Evolutionary conservation across 2,888 invertebrate species (phyloP).

Genomic region (Mechanitis messenoides): DNA sequence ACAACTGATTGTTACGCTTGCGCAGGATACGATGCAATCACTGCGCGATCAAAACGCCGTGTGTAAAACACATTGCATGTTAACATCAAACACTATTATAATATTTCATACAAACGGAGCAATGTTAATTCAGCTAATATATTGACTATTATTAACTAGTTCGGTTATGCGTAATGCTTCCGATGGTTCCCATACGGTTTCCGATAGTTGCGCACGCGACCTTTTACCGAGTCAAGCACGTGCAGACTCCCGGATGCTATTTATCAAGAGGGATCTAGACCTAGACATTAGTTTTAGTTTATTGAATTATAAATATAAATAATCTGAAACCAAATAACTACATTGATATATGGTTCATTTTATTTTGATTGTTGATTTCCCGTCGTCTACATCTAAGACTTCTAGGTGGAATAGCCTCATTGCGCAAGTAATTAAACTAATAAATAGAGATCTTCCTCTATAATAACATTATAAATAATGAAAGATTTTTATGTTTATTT

Average conservation of each 20-base stretch:
- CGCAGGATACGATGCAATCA: constrained; percentile 36
- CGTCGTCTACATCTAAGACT: background rate
- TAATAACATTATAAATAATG: too few species aligned
- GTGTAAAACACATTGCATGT: constrained; percentile 16
- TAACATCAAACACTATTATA: background rate
- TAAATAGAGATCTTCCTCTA: too few species aligned
- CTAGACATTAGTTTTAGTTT: background rate
- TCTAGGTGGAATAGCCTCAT: too few species aligned
- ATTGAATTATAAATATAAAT: background rate
- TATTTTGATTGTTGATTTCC: too few species aligned
- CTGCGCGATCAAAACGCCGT: constrained; percentile 8
- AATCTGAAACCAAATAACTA: background rate
- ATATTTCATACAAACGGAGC: constrained; percentile 7
- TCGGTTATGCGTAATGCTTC: constrained; percentile 35
- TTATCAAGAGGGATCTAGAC: background rate
- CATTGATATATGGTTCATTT: too few species aligned
- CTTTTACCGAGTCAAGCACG: constrained; percentile 34
- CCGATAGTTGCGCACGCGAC: constrained; percentile 51
- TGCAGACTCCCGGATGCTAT: constrained; percentile 50
- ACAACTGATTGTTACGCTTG: constrained; percentile 51
- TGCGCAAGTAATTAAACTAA: too few species aligned
- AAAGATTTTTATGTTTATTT: too few species aligned
- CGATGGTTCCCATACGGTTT: constrained; percentile 50
- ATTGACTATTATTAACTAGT: background rate
- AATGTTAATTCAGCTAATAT: constrained; percentile 13